A percentile compares a stretch with the other conserved stretches of the same genome.
Conservation (phyloP, 2,888 invertebrate species). For the Selenia dentaria region DNA sequence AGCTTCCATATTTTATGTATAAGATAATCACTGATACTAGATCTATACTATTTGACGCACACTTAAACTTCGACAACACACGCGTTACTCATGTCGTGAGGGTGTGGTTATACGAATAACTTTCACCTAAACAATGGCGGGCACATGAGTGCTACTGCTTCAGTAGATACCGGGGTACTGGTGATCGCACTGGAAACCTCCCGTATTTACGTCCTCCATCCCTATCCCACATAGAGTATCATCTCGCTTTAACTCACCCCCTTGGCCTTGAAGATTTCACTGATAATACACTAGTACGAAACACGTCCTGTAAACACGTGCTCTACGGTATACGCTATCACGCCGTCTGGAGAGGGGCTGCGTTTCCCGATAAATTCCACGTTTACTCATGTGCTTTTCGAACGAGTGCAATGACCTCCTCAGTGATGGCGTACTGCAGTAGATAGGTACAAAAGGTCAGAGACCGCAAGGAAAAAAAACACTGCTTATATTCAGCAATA, state of each 20-base stretch:
- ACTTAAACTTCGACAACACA: no score
- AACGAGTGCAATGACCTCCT: no score
- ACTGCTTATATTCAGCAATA: no score
- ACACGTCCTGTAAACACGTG: not conserved
- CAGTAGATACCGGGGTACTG: not conserved
- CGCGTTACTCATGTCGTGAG: not conserved
- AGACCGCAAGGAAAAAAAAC: no score
- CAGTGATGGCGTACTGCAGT: no score
- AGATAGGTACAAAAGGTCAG: no score
- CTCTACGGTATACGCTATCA: not conserved
- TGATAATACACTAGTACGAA: not conserved
- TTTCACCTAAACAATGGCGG: not conserved
- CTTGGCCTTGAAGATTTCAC: not conserved
- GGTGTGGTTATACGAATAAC: constrained; percentile 1
- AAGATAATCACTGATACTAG: not conserved
- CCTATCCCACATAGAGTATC: not conserved
- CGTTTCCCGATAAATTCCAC: not conserved
- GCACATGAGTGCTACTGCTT: not conserved
- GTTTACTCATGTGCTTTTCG: no score
- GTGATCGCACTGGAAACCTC: constrained; percentile 1
- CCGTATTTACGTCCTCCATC: not conserved
- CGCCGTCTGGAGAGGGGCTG: not conserved
- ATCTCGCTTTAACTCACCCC: not conserved
- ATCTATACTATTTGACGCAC: not conserved
- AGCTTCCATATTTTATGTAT: not conserved